Conservation (phyloP, 2,113 vertebrate genomes). For the Nicator chloris region DNA sequence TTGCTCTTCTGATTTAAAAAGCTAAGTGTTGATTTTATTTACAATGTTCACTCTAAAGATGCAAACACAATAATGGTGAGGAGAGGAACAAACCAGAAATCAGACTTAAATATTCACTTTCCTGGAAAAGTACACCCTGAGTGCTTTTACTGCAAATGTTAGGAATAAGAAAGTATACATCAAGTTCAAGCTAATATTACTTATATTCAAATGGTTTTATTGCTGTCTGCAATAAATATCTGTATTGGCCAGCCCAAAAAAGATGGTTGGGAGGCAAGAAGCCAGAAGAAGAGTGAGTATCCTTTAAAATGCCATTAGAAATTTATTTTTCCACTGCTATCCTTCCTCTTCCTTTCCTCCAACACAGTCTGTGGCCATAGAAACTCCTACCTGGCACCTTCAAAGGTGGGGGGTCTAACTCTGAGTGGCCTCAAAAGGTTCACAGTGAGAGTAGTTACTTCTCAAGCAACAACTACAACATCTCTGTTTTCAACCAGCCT, state of each 20-base stretch:
- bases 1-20: constrained; percentile 37
- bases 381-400: background rate
- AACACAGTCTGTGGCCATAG: background rate
- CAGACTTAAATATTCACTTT: background rate
- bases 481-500: background rate
- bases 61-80: background rate
- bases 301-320: background rate
- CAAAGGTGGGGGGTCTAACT: background rate
- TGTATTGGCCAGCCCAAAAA: background rate
- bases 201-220: background rate
- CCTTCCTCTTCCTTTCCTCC: background rate
- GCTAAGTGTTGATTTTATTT: background rate
- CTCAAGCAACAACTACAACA: background rate
- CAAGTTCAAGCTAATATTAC: background rate
- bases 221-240: background rate
- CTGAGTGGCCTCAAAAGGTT: background rate
- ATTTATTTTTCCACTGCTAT: background rate
- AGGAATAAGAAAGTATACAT: background rate
- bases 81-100: background rate
- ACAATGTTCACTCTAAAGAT: background rate
- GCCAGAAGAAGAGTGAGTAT: background rate
- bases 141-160: background rate
- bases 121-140: background rate
- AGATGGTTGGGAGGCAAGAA: background rate
- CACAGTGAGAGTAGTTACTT: background rate